Evolutionary conservation across 2,797 vertebrate species (phyloP), one percentile per base, ranked within the genome.

Genomic region (Gouania willdenowi): DNA sequence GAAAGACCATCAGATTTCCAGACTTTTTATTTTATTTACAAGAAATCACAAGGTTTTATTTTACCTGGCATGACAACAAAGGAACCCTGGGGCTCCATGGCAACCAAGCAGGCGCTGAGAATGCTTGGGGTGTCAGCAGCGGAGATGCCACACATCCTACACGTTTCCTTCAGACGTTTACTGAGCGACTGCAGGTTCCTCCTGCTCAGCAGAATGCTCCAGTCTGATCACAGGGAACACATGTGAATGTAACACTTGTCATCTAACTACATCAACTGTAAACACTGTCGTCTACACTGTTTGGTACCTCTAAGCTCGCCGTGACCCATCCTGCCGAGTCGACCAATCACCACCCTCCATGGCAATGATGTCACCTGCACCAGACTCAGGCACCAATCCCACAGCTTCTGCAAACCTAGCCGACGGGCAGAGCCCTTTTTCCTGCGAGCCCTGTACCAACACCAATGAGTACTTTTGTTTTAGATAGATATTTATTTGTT

Each of bases 41-140:
- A n/a, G n/a, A n/a, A n/a, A n/a, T n/a, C n/a, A n/a, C n/a, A n/a
- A n/a, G n/a, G 7, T 26, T 30, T 4, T 12, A 2, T 23, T 16
- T 63, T 85, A 94, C 97, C 96, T 92, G 96, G 97, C 95, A 99
- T 98, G 64, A 99, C 94, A 77, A 98, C 92, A 81, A 99, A 99
- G 58, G 97, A 98, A 30, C 96, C 97, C 71, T 98, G 97, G 5
- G 97, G 95, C 82, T 99, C 97, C 91, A 99, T 94, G 57, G 97
- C 97, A 68, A 99, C 95, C 67, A 99, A 81, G 77, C 97, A 99
- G 81, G 94, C 94, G 42, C 95, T 98, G 60, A 99, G 93, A 70
- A 99, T 98, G 88, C 94, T 96, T 78, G 97, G 97, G 68, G 93
- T 98, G 82, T 99, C 95, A 1, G 96, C 91, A 6, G 93, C 92